Conservation (phyloP, 2,888 invertebrate species). For the Mythimna albipuncta region DNA sequence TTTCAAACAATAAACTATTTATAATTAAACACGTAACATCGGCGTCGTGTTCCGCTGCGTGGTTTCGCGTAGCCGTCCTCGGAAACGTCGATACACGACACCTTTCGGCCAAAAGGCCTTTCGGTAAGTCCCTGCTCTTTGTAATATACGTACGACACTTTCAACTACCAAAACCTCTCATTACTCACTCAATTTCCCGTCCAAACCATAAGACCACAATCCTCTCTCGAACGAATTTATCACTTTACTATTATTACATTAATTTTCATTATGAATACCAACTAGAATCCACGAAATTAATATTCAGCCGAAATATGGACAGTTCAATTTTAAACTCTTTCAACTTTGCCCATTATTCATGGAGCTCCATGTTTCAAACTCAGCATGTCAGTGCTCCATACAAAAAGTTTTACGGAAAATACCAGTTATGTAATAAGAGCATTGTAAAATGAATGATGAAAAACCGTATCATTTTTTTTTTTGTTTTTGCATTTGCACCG, state of each 20-base stretch:
- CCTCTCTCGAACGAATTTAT: slow-evolving; percentile 42
- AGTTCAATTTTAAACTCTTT: slow-evolving; percentile 84
- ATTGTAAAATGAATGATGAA: slow-evolving; percentile 57
- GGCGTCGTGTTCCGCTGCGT: too few species aligned
- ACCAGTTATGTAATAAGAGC: slow-evolving; percentile 58
- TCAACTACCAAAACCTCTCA: slow-evolving; percentile 7
- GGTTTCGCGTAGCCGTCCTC: too few species aligned
- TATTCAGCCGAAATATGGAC: slow-evolving; percentile 80
- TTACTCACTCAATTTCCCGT: slow-evolving; percentile 10
- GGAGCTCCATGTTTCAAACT: slow-evolving; percentile 77
- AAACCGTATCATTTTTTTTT: slow-evolving; percentile 34
- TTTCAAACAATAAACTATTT: too few species aligned
- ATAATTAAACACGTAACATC: too few species aligned
- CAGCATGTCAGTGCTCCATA: slow-evolving; percentile 74
- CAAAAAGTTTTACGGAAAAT: slow-evolving; percentile 73
- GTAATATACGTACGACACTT: neutral
- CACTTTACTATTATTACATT: slow-evolving; percentile 62
- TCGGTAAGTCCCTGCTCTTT: too few species aligned
- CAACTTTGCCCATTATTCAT: slow-evolving; percentile 85
- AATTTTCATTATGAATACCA: slow-evolving; percentile 71
- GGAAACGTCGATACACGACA: too few species aligned
- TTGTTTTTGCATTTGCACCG: slow-evolving; percentile 12
- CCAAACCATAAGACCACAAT: slow-evolving; percentile 10
- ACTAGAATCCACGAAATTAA: slow-evolving; percentile 80
- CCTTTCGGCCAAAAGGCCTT: too few species aligned